phyloP scores from a whole-genome alignment of 2,888 invertebrate genomes.

The Dasypogon diadema region DNA sequence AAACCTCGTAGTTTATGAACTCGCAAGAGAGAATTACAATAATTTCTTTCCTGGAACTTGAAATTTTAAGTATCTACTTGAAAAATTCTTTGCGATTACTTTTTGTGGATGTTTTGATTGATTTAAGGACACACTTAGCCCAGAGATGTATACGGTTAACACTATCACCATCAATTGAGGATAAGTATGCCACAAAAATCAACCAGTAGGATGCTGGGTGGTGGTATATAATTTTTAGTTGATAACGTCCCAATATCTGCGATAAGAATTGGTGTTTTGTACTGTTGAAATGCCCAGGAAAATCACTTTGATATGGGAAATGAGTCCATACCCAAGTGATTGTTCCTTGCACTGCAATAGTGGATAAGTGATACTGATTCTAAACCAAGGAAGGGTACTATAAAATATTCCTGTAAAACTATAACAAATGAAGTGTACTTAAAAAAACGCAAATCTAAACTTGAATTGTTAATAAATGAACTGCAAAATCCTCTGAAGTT shows the following conservation, averaged over 20 bases:
- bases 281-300: neutral
- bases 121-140: conserved; percentile 32
- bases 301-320: conserved; percentile 30
- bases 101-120: neutral
- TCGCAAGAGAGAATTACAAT: no score
- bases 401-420: no score
- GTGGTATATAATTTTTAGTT: neutral
- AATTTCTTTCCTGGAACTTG: no score
- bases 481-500: no score
- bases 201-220: neutral
- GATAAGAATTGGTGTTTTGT: neutral
- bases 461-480: no score
- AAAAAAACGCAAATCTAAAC: no score
- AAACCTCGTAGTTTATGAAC: no score
- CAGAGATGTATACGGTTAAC: conserved; percentile 16
- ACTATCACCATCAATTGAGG: neutral
- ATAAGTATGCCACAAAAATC: neutral
- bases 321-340: conserved; percentile 19
- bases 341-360: neutral
- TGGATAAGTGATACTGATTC: no score
- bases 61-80: no score
- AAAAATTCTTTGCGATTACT: neutral
- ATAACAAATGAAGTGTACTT: no score
- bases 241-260: neutral
- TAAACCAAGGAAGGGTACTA: no score